Percentiles rank a stretch among this genome's conserved stretches.
phyloP scores from a whole-genome alignment of 2,888 invertebrate species.

The Dasypogon diadema region DNA sequence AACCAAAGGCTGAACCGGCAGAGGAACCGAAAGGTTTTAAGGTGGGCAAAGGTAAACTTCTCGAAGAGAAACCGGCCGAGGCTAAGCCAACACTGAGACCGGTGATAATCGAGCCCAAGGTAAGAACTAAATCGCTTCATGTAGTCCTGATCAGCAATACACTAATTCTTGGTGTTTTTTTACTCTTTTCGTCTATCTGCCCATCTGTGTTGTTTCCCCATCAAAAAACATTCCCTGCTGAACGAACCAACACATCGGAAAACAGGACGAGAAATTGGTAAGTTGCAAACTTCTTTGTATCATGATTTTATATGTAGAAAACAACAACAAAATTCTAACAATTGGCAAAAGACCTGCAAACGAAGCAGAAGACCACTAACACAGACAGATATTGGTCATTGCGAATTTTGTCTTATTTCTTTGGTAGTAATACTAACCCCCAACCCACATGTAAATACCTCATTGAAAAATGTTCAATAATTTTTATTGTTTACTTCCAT shows the following conservation, averaged over 20 bases:
- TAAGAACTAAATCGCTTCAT: slow-evolving; percentile 56
- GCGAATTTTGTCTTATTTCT: no score
- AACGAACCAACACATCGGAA: background rate
- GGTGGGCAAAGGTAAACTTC: slow-evolving; percentile 66
- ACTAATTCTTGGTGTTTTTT: background rate
- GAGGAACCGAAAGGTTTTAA: slow-evolving; percentile 62
- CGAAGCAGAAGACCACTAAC: no score
- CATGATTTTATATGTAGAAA: background rate
- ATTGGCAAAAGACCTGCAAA: no score
- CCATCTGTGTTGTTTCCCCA: background rate
- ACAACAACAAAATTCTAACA: no score
- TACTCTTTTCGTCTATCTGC: background rate
- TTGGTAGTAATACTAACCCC: no score
- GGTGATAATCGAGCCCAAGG: slow-evolving; percentile 67
- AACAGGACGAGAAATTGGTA: slow-evolving; percentile 29
- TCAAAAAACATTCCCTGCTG: background rate
- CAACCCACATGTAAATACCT: background rate
- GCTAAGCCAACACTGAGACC: slow-evolving; percentile 64
- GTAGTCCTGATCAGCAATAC: background rate
- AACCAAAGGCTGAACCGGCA: slow-evolving; percentile 57
- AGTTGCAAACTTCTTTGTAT: background rate
- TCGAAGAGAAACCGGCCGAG: slow-evolving; percentile 61
- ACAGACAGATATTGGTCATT: background rate
- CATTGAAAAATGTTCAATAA: background rate
- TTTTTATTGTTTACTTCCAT: background rate